Evolutionary conservation across 2,797 vertebrate species (phyloP), one percentile per base, ranked within the genome.

Genomic region (Clarias fuscus): DNA sequence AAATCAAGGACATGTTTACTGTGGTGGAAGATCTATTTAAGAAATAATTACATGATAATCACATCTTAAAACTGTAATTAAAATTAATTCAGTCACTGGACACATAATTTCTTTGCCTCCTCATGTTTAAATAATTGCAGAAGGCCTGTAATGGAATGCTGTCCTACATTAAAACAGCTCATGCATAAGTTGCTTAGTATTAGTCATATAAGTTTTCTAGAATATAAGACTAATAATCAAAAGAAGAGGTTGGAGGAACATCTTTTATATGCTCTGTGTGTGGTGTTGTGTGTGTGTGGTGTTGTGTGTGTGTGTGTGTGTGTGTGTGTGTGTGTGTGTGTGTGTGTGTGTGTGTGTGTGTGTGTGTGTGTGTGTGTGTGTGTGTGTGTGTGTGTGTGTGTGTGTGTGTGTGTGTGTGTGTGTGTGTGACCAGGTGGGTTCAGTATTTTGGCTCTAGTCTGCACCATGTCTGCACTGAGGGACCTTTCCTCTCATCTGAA

Each of bases 31-130:
- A 79, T 14, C 58, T 58, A 48, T 43, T 83, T 73, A 87, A 85
- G 64, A 77, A 80, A 87, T 85, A 82, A 86, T 82, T 84, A 86
- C 61, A 83, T 82, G 70, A 90, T 86, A 84, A 88, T 89, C 85
- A 53, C 56, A 72, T 68, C 76, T 53, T 85, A n/a, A 73, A 62
- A 82, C 37, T 65, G 22, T 68, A 53, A 43, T 85, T 86, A 80
- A 72, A 83, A 68, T 84, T 62, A 86, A 82, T 75, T 80, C 10
- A 82, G 73, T 78, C 71, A 68, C 65, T 75, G 61, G 86, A 82
- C 82, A 70, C 65, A 68, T 79, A 15, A 24, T 70, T 76, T 79
- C 80, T 61, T 73, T 87, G 68, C 22, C 27, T 30, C 62, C n/a
- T 82, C 17, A 40, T 72, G n/a, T 43, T 56, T 87, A 27, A 84